Percentiles rank a stretch among this genome's conserved stretches.
These are phyloP conservation scores for Tinea trinotella DNA, from an alignment of 2,888 invertebrate species.

Conservation along the genomic window DNA sequence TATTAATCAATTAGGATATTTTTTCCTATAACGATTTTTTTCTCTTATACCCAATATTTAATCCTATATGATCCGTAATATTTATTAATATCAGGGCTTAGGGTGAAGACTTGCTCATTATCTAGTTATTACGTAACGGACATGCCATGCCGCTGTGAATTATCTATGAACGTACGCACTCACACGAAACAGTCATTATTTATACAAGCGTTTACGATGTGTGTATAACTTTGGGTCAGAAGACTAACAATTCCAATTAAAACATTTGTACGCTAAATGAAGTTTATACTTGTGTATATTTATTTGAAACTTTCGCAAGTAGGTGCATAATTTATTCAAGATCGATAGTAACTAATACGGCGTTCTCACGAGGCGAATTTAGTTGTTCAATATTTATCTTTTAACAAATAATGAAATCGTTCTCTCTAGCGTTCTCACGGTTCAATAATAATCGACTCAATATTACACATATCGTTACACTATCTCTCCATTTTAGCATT, in stretches of 20 bases:
- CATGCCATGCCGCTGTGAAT: slow-evolving; percentile 4
- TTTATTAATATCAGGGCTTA: slow-evolving; percentile 1
- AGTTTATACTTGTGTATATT: not conserved
- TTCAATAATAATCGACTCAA: too few relatives aligned
- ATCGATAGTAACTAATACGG: too few relatives aligned
- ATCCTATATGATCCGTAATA: slow-evolving; percentile 1
- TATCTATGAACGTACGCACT: slow-evolving; percentile 6
- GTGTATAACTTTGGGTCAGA: slow-evolving; percentile 8
- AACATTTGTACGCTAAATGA: not conserved
- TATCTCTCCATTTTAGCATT: too few relatives aligned
- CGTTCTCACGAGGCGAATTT: too few relatives aligned
- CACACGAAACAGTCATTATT: not conserved
- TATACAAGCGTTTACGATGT: slow-evolving; percentile 1
- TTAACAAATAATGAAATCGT: too few relatives aligned
- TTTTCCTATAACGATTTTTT: too few relatives aligned
- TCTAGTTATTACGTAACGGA: slow-evolving; percentile 6
- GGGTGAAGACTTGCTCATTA: slow-evolving; percentile 1
- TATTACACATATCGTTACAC: too few relatives aligned
- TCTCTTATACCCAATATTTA: not conserved
- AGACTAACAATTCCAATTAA: slow-evolving; percentile 5
- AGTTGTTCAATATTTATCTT: too few relatives aligned
- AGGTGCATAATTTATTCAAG: too few relatives aligned
- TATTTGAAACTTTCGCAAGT: too few relatives aligned
- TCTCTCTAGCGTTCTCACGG: too few relatives aligned
- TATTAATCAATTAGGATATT: too few relatives aligned